These are phyloP conservation scores for Wasmannia auropunctata DNA, from an alignment of 1,140 invertebrate genomes.

Conservation along the genomic window DNA sequence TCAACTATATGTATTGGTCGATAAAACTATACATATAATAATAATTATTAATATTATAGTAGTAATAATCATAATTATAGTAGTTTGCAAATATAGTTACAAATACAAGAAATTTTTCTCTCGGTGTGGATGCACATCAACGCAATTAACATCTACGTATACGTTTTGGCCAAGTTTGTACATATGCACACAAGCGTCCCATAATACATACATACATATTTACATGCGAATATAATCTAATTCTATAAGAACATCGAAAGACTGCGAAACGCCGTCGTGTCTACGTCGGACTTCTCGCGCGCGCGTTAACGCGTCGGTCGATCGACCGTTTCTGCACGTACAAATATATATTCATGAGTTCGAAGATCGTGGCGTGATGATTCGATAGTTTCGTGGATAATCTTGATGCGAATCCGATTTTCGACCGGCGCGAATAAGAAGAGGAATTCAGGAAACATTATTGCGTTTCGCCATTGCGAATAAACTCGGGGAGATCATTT, in stretches of 20 bases:
- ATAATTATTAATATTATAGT: no score
- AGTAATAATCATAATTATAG: no score
- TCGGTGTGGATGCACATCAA: conserved; percentile 35
- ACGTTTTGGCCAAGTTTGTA: conserved; percentile 44
- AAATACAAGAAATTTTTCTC: no score
- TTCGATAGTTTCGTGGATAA: background rate
- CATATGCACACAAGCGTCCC: conserved; percentile 31
- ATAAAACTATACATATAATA: no score
- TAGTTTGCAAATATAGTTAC: no score
- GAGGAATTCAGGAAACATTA: background rate
- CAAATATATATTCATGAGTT: background rate
- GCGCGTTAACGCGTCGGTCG: conserved; percentile 19
- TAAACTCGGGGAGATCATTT: background rate
- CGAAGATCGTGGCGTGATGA: background rate
- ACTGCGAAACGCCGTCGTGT: background rate
- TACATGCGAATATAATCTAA: conserved; percentile 18
- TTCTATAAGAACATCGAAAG: conserved; percentile 36
- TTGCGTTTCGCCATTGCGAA: background rate
- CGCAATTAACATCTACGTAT: conserved; percentile 51
- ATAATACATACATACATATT: conserved; percentile 48
- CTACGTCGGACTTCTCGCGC: background rate
- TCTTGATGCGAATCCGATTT: background rate
- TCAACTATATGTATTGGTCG: no score
- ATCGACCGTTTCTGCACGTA: conserved; percentile 32
- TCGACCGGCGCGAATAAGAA: background rate